Base-by-base conservation (phyloP, 2,888 invertebrate genomes). In the Cataglyphis altisquamis region DNA sequence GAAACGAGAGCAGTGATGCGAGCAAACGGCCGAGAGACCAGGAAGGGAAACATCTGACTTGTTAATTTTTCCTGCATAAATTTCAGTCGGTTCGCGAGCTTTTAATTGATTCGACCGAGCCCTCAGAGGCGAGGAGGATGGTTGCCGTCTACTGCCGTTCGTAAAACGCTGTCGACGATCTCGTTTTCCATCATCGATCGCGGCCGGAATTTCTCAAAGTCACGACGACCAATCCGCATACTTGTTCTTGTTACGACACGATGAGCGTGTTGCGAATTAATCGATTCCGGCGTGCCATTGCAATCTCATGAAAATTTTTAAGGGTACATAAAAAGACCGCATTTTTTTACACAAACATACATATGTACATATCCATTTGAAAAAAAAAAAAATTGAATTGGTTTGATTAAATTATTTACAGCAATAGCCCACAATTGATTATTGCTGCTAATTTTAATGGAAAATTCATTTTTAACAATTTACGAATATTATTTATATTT, bases 1-100 rank as follows among this genome's bases (percentile, higher is more conserved):
- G 52, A 68, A 62, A 78, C 67, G 78, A 45, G 60, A 66, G 15
- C 55, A 21, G 66, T 39, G 77, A 62, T 45, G 68, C 52, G 64
- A 55, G 5, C 45, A 63, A 86, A 77, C 67, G 72, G 52, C 41
- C 32, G 80, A 63, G 48, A 80, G 67, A 52, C n/a, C 55, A 66
- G 72, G 39, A 83, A 62, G 77, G 85, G 85, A 86, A 90, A 92
- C 91, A 94, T 94, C 94, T 93, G 94, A 94, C 94, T 94, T 94
- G 94, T 94, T 94, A 94, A 94, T 94, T 94, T 93, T 93, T 93
- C 90, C 91, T 87, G 94, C 93, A 94, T 93, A 94, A 94, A 94
- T 94, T 94, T 90, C 88, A 87, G 88, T 87, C 89, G 86, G 83
- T 89, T 88, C 88, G 90, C 90, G 86, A 89, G 90, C 88, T 91